Percentiles rank a stretch among this genome's conserved stretches.
Conservation (phyloP, 2,888 invertebrate genomes). For the Eupelmus urozonus region DNA sequence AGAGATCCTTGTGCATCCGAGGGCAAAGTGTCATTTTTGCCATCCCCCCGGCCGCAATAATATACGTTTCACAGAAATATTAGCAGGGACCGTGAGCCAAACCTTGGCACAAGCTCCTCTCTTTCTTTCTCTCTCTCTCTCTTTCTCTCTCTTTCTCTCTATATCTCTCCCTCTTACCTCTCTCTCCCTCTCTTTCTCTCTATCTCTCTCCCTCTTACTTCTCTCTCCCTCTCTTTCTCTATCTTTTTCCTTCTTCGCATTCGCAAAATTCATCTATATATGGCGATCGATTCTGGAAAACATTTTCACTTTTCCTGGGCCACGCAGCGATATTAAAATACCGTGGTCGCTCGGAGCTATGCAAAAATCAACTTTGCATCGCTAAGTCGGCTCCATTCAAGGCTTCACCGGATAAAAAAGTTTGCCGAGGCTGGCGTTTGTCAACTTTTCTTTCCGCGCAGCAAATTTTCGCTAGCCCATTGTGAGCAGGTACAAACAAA, state of each 20-base stretch:
- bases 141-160: background rate
- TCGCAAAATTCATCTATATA: slow-evolving; percentile 48
- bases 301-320: slow-evolving; percentile 43
- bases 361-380: slow-evolving; percentile 36
- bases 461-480: background rate
- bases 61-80: slow-evolving; percentile 47
- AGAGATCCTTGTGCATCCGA: slow-evolving; percentile 3
- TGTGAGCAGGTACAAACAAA: background rate
- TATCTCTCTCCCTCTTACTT: background rate
- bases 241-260: background rate
- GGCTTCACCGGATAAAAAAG: background rate
- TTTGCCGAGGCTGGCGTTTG: background rate
- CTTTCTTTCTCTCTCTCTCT: background rate
- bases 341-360: background rate
- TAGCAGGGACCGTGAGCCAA: slow-evolving; percentile 31
- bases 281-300: slow-evolving; percentile 31
- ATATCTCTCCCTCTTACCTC: background rate
- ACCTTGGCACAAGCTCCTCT: slow-evolving; percentile 37
- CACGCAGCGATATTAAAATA: slow-evolving; percentile 24
- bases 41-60: slow-evolving; percentile 9
- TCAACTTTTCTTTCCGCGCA: background rate
- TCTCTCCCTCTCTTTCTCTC: background rate
- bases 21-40: slow-evolving; percentile 40
- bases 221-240: background rate
- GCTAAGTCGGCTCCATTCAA: slow-evolving; percentile 4